Evolutionary conservation across 1,140 invertebrate genomes (phyloP), one percentile per base, ranked within the genome.

Genomic region (Cherax quadricarinatus): DNA sequence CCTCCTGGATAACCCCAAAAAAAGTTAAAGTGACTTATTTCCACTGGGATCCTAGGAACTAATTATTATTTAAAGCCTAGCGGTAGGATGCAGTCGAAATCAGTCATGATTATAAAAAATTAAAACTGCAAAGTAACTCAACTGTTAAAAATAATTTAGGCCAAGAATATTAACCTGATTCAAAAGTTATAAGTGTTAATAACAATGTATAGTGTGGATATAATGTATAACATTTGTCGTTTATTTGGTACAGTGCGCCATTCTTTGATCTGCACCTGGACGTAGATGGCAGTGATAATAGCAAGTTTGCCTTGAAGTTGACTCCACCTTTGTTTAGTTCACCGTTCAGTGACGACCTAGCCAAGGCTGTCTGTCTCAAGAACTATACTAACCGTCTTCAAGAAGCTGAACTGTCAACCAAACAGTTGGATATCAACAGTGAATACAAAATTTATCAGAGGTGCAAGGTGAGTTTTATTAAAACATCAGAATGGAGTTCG

Each of bases 251-350:
- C 79, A 81, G 79, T 48, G 51, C 92, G 10, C 85, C 88, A 6
- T 75, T 93, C 51, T 91, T 93, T 53, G 92, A 93, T 84, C 30
- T 93, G 30, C 79, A 41, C 4, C 14, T 93, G 48, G 92, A 93
- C 66, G 85, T 88, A 41, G 66, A 82, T 81, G 73, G 51, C 1
- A n/a, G 53, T 9, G 83, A 91, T 10, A n/a, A 53, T 3, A 9
- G n/a, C 4, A 83, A 86, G 21, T 91, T 93, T 57, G 78, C 51
- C 6, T 41, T 93, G n/a, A 86, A 78, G 12, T 41, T 93, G 10
- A 79, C 89, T 9, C 88, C 89, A 4, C 94, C 94, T 16, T 88
- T 93, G n/a, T 78, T 85, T 24, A 30, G 3, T 0, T 86, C 89
- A 21, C 70, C 83, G 0, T 86, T 91, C 18, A 80, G 82, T 14